phyloP scores from a whole-genome alignment of 2,113 vertebrate genomes.

The Octodon degus region DNA sequence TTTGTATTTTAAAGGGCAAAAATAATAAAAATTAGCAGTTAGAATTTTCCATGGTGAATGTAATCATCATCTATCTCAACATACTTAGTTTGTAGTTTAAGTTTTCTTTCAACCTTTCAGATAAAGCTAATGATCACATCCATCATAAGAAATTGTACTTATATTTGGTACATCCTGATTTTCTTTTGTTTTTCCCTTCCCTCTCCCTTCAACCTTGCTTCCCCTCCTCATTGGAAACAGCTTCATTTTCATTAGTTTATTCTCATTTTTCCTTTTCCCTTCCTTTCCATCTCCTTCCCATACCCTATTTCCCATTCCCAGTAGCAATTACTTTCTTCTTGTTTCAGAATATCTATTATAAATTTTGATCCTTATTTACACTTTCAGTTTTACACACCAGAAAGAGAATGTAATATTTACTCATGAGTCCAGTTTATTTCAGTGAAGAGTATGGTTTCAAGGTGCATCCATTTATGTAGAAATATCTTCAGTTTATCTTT shows the following conservation, averaged over 20 bases:
- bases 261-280: not conserved
- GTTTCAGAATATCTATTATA: not conserved
- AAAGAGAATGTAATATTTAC: not conserved
- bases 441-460: not conserved
- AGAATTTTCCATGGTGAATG: too few relatives aligned
- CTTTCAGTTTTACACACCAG: not conserved
- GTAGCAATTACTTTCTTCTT: not conserved
- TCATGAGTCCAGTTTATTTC: not conserved
- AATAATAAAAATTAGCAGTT: too few relatives aligned
- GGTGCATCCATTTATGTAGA: not conserved
- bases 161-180: not conserved
- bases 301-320: not conserved
- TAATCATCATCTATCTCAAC: too few relatives aligned
- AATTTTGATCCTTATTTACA: not conserved
- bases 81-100: not conserved
- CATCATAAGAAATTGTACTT: not conserved
- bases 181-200: not conserved
- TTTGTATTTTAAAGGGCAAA: not conserved
- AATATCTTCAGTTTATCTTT: not conserved
- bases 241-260: not conserved
- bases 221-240: not conserved
- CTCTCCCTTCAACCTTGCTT: not conserved
- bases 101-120: not conserved
- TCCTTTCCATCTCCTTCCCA: not conserved
- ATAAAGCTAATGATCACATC: not conserved